A percentile compares a stretch with the other conserved stretches of the same genome.
These are phyloP conservation scores for Holothuria glaberrima DNA, from an alignment of 35 echinoderm and acorn worm species.

Conservation along the genomic window DNA sequence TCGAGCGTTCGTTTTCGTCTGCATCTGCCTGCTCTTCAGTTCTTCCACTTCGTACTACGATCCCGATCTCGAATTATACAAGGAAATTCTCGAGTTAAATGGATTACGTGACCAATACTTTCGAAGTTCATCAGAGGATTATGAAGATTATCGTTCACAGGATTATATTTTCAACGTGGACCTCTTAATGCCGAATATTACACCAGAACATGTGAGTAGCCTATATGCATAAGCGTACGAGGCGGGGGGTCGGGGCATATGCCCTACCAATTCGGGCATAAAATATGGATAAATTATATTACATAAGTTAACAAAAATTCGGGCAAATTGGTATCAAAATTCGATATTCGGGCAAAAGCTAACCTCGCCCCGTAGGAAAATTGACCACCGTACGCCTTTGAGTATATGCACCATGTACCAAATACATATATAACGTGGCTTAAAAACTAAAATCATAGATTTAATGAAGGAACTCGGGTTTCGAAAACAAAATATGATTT, in stretches of 20 bases:
- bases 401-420: background rate
- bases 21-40: background rate
- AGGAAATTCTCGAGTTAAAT: constrained; percentile 37
- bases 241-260: no score
- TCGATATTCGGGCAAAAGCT: no score
- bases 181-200: constrained; percentile 57
- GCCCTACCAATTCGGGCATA: no score
- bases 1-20: constrained; percentile 1
- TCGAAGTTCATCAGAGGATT: constrained; percentile 17
- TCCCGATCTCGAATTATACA: constrained; percentile 18
- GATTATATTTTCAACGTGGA: constrained; percentile 47
- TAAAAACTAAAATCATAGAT: no score
- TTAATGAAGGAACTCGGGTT: no score
- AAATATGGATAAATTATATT: no score
- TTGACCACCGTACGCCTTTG: no score
- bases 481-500: no score
- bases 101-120: constrained; percentile 12
- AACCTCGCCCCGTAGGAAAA: no score
- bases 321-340: no score
- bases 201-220: constrained; percentile 56
- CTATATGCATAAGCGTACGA: no score
- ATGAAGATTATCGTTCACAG: background rate
- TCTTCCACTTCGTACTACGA: constrained; percentile 8
- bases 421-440: background rate
- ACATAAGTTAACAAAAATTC: no score